Conservation (phyloP, 2,797 vertebrate species). For the Mus caroli region DNA sequence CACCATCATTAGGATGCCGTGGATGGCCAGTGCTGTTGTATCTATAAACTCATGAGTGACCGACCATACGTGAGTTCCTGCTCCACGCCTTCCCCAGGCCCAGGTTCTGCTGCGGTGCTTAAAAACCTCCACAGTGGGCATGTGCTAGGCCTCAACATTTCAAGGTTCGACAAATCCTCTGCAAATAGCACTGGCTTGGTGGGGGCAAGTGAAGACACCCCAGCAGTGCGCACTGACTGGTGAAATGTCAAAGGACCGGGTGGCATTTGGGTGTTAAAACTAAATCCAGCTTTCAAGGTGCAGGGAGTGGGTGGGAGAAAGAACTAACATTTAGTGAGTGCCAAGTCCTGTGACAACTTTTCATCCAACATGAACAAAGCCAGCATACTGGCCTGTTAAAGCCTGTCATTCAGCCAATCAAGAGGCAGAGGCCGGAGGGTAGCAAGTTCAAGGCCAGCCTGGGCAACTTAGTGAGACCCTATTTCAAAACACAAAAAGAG, state of each 20-base stretch:
- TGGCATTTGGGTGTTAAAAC: conserved; percentile 72
- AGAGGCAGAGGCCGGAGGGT: not conserved
- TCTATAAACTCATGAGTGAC: not conserved
- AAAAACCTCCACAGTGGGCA: conserved; percentile 13
- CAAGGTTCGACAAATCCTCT: conserved; percentile 15
- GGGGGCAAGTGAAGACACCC: not conserved
- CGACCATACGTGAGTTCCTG: not conserved
- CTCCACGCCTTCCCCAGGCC: not conserved
- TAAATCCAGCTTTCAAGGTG: conserved; percentile 35
- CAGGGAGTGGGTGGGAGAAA: not conserved
- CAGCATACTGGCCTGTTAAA: not conserved
- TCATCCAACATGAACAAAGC: not conserved
- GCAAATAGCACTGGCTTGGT: conserved; percentile 37
- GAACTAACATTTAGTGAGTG: conserved; percentile 58
- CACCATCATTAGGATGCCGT: not conserved
- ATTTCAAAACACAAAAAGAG: not conserved
- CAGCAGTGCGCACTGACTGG: not conserved
- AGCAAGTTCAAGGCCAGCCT: not conserved
- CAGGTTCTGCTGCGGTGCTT: not conserved
- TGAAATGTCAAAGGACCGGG: conserved; percentile 69
- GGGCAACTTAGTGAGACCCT: not conserved
- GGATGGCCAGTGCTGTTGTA: not conserved
- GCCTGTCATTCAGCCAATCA: not conserved
- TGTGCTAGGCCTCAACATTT: not conserved
- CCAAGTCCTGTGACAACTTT: not conserved